Evolutionary conservation across 1,140 invertebrate genomes (phyloP), one percentile per base, ranked within the genome.

Genomic region (Dolichoris vasculosae): DNA sequence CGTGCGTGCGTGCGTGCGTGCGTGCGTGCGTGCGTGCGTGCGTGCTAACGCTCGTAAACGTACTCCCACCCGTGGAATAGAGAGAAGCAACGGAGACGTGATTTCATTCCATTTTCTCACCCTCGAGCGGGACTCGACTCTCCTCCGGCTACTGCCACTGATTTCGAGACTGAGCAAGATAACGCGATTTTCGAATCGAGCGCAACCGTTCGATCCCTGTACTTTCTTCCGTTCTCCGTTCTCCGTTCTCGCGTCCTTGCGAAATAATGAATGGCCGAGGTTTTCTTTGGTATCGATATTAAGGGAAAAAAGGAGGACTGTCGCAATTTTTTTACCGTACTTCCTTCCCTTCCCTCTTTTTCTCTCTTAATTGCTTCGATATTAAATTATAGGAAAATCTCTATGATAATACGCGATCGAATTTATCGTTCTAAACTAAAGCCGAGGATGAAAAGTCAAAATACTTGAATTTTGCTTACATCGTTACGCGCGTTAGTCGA

Each of bases 71-170:
- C 7, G 32, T n/a, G 38, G 23, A 43, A 73, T n/a, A 38, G 69
- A 73, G 69, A 73, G 13, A 73, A 73, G 7, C 38, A 71, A 30
- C n/a, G 11, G 67, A 75, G 8, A 83, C 59, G 51, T 83, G 73
- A 83, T 83, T 83, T 77, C 82, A 64, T 83, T 77, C 73, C 40
- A 64, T 77, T 76, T 83, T 76, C 73, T 64, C 40, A 35, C 35
- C 38, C 79, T 81, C 78, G 35, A 59, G 48, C 76, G 17, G 32
- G 55, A 64, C 38, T 30, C 51, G 51, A 26, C 32, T 63, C 59
- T 59, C 13, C 77, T 59, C 2, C 15, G 43, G 15, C 78, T 59
- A 81, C 30, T 26, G 38, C 73, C 17, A 13, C 48, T 46, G 55
- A 17, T 64, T 83, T 83, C 46, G 17, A 15, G n/a, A 76, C 30